Evolutionary conservation across 2,888 invertebrate genomes (phyloP).

Genomic region (Protonemura montana): DNA sequence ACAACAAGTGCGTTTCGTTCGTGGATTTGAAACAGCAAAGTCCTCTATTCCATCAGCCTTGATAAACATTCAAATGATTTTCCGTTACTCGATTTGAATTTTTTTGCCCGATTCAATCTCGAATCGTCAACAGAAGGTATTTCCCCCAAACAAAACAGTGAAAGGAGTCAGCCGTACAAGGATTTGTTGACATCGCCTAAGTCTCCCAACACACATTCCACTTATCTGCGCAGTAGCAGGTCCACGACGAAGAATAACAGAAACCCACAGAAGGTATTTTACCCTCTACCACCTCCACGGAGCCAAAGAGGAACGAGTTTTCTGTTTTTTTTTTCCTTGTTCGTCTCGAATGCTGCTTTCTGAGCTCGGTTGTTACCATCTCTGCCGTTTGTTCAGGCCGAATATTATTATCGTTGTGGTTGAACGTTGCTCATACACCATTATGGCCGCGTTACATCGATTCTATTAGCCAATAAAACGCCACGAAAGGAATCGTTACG

Average conservation of each 20-base stretch:
- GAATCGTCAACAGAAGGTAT: neutral
- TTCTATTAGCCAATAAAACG: neutral
- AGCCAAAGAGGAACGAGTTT: neutral
- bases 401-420: neutral
- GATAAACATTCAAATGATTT: neutral
- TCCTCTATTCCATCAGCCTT: neutral
- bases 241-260: neutral
- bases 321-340: neutral
- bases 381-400: neutral
- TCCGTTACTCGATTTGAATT: neutral
- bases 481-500: neutral
- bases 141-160: neutral
- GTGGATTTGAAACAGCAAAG: neutral
- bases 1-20: neutral
- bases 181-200: neutral
- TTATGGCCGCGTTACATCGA: neutral
- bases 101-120: neutral
- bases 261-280: conserved; percentile 4
- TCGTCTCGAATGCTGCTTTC: neutral
- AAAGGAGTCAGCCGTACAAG: neutral
- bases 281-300: neutral
- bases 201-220: neutral
- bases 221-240: neutral
- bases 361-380: neutral
- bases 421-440: neutral